These are phyloP conservation scores for Pammene fasciana DNA, from an alignment of 2,888 invertebrate genomes.

Conservation along the genomic window DNA sequence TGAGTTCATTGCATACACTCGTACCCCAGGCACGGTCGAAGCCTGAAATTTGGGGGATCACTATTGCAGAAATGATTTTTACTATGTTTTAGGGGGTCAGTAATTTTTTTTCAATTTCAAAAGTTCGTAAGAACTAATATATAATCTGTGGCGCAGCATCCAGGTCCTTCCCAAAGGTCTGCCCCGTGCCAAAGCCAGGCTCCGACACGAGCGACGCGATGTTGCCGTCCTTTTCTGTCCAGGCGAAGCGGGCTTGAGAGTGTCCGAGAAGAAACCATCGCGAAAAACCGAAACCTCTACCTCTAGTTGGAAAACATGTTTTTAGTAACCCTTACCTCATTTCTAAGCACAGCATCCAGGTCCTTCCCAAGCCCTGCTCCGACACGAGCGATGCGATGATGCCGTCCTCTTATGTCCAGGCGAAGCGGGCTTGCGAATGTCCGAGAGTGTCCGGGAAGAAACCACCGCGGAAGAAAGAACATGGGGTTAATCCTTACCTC, in stretches of 20 bases:
- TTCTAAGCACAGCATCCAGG: conserved; percentile 65
- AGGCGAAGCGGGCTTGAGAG: conserved; percentile 71
- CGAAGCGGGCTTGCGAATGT: conserved; percentile 68
- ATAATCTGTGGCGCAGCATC: too few relatives aligned
- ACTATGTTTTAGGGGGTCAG: too few relatives aligned
- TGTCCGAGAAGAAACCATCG: conserved; percentile 70
- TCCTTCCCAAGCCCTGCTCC: conserved; percentile 73
- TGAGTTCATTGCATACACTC: background rate
- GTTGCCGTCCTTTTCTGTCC: conserved; percentile 78
- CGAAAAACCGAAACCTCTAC: conserved; percentile 55
- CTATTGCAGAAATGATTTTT: too few relatives aligned
- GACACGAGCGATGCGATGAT: conserved; percentile 75
- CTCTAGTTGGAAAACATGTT: conserved; percentile 31
- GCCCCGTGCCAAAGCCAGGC: conserved; percentile 72
- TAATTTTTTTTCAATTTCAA: too few relatives aligned
- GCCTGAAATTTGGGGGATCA: too few relatives aligned
- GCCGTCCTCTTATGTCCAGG: conserved; percentile 78
- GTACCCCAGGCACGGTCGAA: too few relatives aligned
- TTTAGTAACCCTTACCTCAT: conserved; percentile 62
- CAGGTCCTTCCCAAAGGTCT: conserved; percentile 71
- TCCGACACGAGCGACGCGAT: conserved; percentile 75
- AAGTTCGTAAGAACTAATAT: too few relatives aligned
- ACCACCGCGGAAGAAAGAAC: conserved; percentile 66
- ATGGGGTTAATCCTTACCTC: conserved; percentile 67
- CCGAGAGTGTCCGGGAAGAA: conserved; percentile 69